Percentiles rank a stretch among this genome's conserved stretches.
phyloP scores from a whole-genome alignment of 2,113 vertebrate genomes.

The Zapornia atra region DNA sequence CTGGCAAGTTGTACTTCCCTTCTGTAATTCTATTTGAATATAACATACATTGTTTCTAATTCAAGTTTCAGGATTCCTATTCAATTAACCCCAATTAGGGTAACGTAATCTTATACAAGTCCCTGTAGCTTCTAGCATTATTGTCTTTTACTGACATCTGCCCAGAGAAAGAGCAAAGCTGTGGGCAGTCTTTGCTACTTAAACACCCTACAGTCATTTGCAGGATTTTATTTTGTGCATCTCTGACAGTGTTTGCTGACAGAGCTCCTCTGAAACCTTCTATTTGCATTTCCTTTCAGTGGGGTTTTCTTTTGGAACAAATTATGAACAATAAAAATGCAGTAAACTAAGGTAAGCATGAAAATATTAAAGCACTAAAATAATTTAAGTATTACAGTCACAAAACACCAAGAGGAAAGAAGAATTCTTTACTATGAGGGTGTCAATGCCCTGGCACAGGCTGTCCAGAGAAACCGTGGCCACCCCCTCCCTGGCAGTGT shows the following conservation, averaged over 20 bases:
- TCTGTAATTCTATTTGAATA: not conserved
- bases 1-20: not conserved
- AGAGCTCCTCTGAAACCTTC: not conserved
- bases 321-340: not conserved
- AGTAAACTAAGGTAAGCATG: not conserved
- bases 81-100: not conserved
- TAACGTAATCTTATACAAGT: not conserved
- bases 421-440: no score
- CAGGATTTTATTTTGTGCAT: not conserved
- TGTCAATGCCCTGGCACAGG: no score
- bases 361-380: not conserved
- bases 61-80: not conserved
- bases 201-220: not conserved
- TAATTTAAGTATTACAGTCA: not conserved
- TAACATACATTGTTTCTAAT: not conserved
- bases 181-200: not conserved
- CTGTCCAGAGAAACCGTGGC: no score
- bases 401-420: not conserved
- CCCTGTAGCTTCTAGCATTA: not conserved
- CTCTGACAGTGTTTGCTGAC: not conserved
- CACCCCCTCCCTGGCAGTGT: no score
- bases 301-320: not conserved
- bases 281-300: not conserved
- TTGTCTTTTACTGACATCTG: not conserved
- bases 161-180: not conserved